phyloP scores from a whole-genome alignment of 2,113 vertebrate genomes.

The Thunnus maccoyii region DNA sequence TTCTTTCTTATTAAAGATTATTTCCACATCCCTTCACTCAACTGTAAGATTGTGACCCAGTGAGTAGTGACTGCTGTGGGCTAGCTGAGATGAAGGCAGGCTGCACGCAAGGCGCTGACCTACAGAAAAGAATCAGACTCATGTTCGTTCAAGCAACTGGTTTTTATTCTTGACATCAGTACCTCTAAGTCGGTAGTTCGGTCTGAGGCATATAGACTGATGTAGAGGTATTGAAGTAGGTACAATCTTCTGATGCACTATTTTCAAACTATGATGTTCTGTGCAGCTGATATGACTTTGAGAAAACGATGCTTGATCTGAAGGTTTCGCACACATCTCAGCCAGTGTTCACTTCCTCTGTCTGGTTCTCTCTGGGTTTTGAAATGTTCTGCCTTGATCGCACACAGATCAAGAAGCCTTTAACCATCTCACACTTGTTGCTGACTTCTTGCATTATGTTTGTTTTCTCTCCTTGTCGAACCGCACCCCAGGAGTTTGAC shows the following conservation, averaged over 20 bases:
- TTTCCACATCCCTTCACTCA: slow-evolving; percentile 54
- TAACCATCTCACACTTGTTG: slow-evolving; percentile 28
- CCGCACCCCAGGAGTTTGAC: slow-evolving; percentile 46
- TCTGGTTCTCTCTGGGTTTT: background rate
- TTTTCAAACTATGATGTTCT: slow-evolving; percentile 5
- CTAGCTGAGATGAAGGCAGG: slow-evolving; percentile 20
- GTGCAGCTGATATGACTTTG: slow-evolving; percentile 10
- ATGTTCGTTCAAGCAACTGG: slow-evolving; percentile 58
- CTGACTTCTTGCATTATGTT: slow-evolving; percentile 24
- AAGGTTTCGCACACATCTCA: slow-evolving; percentile 14
- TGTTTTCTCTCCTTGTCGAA: slow-evolving; percentile 21
- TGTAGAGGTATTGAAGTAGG: slow-evolving; percentile 11
- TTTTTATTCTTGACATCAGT: slow-evolving; percentile 42
- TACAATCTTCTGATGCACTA: slow-evolving; percentile 18
- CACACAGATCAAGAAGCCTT: slow-evolving; percentile 16
- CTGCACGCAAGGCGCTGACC: slow-evolving; percentile 53
- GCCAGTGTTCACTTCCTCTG: slow-evolving; percentile 5
- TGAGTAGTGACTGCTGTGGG: slow-evolving; percentile 58
- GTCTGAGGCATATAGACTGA: slow-evolving; percentile 1
- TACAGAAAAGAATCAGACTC: slow-evolving; percentile 56
- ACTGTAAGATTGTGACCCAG: slow-evolving; percentile 53
- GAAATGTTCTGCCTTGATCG: slow-evolving; percentile 4
- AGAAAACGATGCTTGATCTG: slow-evolving; percentile 32
- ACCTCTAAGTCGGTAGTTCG: slow-evolving; percentile 3
- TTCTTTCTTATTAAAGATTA: slow-evolving; percentile 13